Base-by-base conservation (phyloP, 2,888 invertebrate genomes). In the Cephus pygmeus region DNA sequence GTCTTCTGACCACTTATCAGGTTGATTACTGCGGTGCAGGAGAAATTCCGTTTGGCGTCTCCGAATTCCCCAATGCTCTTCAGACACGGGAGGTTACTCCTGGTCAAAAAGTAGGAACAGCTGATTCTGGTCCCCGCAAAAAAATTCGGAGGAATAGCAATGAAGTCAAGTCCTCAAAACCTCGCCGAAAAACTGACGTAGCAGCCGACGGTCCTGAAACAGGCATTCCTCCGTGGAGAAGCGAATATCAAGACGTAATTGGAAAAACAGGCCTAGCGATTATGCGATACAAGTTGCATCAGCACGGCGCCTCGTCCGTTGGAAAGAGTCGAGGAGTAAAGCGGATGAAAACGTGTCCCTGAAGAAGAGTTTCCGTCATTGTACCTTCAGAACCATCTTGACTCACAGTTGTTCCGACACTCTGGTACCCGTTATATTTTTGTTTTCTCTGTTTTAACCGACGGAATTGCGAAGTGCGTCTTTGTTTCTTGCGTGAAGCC, bases 191-290 rank as follows among this genome's bases (percentile, higher is more conserved):
- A 40, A 34, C n/a, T 9, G 81, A 80, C 1, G 78, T 76, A 0
- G 15, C 34, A 4, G 77, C 79, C 1, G 79, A 75, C 34, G 36
- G 30, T 40, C 15, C 6, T 15, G 15, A 15, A 1, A 40, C 6
- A 40, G 81, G 79, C 15, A 77, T 79, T 11, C 76, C 75, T 1
- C 87, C 92, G 31, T 94, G 94, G 84, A 92, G 92, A 81, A 93
- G 93, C 0, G 95, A 95, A 88, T 95, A 95, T 88, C 93, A 94
- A 86, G 95, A 95, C 80, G 93, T 92, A 0, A 94, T 95, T 23
- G 93, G 93, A 1, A 93, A 93, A 85, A 91, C 94, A 2, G 95
- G 94, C 3, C 92, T 92, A 9, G 92, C 94, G 81, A 95, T 95
- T 75, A 93, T 95, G 90, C 92, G 93, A 73, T 93, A 94, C 88